A percentile compares a stretch with the other conserved stretches of the same genome.
Conservation (phyloP, 2,888 invertebrate genomes). For the Caenorhabditis imperialis region DNA sequence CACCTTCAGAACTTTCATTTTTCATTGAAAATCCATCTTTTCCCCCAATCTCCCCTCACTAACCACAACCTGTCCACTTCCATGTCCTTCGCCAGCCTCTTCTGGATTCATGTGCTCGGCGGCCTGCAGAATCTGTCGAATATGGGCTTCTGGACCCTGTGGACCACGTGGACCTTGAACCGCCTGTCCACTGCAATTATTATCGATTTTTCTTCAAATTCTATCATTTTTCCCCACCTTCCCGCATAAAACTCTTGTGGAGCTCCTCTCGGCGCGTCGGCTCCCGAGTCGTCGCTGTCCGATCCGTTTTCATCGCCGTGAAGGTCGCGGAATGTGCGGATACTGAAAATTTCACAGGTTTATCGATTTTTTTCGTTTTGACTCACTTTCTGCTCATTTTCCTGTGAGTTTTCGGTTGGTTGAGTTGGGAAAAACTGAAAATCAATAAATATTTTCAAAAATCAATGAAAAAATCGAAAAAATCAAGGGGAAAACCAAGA, state of each 20-base stretch:
- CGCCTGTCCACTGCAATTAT: constrained; percentile 71
- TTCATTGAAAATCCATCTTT: background rate
- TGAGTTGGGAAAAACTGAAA: too few species aligned
- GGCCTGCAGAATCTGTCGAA: constrained; percentile 46
- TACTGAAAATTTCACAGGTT: constrained; percentile 34
- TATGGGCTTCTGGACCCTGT: constrained; percentile 34
- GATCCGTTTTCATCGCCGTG: constrained; percentile 26
- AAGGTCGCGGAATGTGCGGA: constrained; percentile 60
- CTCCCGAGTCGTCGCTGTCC: constrained; percentile 48
- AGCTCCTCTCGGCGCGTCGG: constrained; percentile 37
- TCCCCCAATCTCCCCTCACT: background rate
- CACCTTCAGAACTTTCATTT: background rate
- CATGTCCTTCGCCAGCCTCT: constrained; percentile 17
- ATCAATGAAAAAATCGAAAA: background rate
- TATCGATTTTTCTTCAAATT: background rate
- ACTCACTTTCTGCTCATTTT: constrained; percentile 67
- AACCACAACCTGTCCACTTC: background rate
- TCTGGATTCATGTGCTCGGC: constrained; percentile 61
- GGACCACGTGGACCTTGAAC: constrained; percentile 69
- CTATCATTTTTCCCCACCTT: constrained; percentile 43
- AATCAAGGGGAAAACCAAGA: background rate
- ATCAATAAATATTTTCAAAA: constrained; percentile 5
- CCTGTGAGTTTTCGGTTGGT: too few species aligned
- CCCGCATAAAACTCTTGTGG: constrained; percentile 74
- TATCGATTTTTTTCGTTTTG: background rate